A percentile compares a stretch with the other conserved stretches of the same genome.
These are phyloP conservation scores for Allolobophora icterica DNA, from an alignment of 2,888 invertebrate species.

Conservation along the genomic window DNA sequence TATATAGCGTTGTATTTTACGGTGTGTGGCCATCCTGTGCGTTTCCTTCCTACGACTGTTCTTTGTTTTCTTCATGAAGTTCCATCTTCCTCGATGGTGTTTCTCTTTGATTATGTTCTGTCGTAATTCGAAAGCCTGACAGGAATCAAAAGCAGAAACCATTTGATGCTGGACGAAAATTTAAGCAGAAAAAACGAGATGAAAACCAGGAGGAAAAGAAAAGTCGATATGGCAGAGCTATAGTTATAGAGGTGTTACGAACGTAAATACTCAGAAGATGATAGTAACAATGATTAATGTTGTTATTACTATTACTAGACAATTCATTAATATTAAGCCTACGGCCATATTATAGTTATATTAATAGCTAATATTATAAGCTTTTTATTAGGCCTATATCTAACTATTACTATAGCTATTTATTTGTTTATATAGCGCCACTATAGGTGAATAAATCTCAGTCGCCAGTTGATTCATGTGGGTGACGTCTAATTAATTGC, in stretches of 20 bases:
- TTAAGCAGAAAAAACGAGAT: not conserved
- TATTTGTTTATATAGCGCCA: too few relatives aligned
- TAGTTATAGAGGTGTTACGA: too few relatives aligned
- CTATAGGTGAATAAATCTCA: not conserved
- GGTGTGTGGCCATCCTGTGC: not conserved
- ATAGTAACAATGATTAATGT: not conserved
- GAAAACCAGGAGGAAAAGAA: not conserved
- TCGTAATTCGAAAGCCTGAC: constrained; percentile 30
- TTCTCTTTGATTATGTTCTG: constrained; percentile 47
- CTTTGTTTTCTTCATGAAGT: constrained; percentile 52
- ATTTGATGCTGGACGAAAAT: not conserved
- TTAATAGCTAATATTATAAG: too few relatives aligned
- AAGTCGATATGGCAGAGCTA: too few relatives aligned
- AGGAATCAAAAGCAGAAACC: not conserved
- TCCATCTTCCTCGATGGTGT: constrained; percentile 55
- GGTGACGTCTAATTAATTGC: not conserved
- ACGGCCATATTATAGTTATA: too few relatives aligned
- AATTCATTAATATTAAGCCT: not conserved
- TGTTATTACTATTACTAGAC: not conserved
- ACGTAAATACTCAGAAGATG: too few relatives aligned
- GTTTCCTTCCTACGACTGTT: not conserved
- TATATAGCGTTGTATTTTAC: not conserved
- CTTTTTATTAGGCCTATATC: too few relatives aligned
- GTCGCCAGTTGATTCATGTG: not conserved
- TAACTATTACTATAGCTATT: too few relatives aligned